These are phyloP conservation scores for Cryptomyrus ogoouensis DNA, from an alignment of 2,113 vertebrate genomes.

Conservation along the genomic window DNA sequence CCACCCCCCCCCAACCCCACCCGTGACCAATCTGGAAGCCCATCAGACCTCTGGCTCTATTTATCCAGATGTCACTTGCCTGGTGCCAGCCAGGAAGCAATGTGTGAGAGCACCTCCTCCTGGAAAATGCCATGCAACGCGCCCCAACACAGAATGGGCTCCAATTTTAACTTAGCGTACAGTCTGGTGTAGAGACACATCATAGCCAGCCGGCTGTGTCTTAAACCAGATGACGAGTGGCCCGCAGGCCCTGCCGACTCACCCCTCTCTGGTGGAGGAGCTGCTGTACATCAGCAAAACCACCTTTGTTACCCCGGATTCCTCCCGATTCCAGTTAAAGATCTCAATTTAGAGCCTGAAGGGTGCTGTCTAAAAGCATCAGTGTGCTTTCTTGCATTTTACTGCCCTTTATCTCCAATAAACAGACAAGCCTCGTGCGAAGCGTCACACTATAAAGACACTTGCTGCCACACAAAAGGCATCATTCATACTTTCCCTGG, in stretches of 20 bases:
- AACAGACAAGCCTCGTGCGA: neutral
- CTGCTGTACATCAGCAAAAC: neutral
- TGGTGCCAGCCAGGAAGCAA: neutral
- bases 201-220: constrained; percentile 23
- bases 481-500: neutral
- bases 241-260: constrained; percentile 24
- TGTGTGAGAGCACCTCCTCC: neutral
- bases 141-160: neutral
- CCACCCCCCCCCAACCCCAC: neutral
- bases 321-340: neutral
- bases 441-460: neutral
- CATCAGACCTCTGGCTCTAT: neutral
- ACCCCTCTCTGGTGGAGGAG: neutral
- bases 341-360: neutral
- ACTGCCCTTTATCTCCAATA: neutral
- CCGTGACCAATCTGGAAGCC: neutral
- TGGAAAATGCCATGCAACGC: neutral
- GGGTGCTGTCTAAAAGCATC: neutral
- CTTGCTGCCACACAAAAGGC: neutral
- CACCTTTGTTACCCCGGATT: neutral
- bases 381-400: neutral
- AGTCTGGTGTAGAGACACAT: constrained; percentile 22
- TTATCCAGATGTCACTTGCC: neutral
- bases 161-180: neutral
- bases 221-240: constrained; percentile 35